Percentiles rank a stretch among this genome's conserved stretches.
Conservation (phyloP, 2,797 vertebrate genomes). For the Avahi laniger region DNA sequence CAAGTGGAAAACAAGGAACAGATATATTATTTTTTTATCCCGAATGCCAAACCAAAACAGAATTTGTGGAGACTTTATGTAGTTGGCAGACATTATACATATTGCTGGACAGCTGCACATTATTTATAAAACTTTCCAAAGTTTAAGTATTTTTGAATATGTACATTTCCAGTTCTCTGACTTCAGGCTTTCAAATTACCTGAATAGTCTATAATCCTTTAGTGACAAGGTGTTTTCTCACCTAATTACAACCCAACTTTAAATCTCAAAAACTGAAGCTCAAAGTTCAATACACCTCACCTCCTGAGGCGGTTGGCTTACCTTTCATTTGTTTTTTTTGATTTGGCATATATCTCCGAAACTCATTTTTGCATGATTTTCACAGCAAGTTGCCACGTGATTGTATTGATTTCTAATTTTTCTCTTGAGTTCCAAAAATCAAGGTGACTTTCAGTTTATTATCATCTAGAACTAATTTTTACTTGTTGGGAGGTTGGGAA, state of each 20-base stretch:
- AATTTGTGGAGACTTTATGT: conserved; percentile 66
- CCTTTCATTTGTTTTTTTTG: neutral
- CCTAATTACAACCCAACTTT: neutral
- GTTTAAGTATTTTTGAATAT: conserved; percentile 65
- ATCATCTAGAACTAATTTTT: neutral
- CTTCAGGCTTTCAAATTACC: conserved; percentile 36
- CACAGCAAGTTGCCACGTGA: neutral
- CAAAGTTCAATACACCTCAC: neutral
- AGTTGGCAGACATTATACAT: conserved; percentile 64
- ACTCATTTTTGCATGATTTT: neutral
- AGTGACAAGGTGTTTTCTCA: conserved; percentile 33
- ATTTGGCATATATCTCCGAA: neutral
- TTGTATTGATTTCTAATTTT: neutral
- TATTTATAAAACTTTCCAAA: conserved; percentile 70
- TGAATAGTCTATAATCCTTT: neutral
- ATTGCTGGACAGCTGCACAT: conserved; percentile 68
- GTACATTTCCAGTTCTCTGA: conserved; percentile 60
- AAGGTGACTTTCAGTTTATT: neutral
- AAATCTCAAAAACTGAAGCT: neutral
- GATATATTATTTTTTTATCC: conserved; percentile 69
- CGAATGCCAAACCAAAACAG: conserved; percentile 70
- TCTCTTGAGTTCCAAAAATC: neutral
- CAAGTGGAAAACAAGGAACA: conserved; percentile 77
- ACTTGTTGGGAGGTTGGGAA: neutral
- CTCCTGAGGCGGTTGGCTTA: neutral